Evolutionary conservation across 2,888 invertebrate species (phyloP), one percentile per base, ranked within the genome.

Genomic region (Drosophila melanosoma): DNA sequence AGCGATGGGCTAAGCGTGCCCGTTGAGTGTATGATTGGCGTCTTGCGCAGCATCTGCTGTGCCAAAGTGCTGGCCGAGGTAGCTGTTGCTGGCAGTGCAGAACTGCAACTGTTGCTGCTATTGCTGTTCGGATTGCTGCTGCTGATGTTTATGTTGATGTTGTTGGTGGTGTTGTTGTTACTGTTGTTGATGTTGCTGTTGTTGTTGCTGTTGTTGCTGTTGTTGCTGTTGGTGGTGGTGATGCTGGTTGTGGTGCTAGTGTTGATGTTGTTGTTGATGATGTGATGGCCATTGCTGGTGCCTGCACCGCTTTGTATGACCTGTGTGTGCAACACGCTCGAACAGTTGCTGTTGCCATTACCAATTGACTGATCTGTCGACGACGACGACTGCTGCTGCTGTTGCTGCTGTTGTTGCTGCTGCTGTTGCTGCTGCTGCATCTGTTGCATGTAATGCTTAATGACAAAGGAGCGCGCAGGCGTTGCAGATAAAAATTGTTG

Each of bases 371-470:
- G 83, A 36, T 77, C 72, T 32, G 57, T 17, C 15, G 45, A 36
- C 51, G 10, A 15, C 3, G 42, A 40, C 42, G 69, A 23, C 87
- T 90, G 79, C 48, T 63, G 76, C 48, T 67, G 74, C 36, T 81
- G 83, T 33, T 69, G 77, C 1, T 45, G 45, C 42, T 29, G 29
- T 1, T 29, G 29, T 5, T 29, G 29, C 52, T 81, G 71, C 26
- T 54, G 69, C 90, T 91, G 76, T 89, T 92, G 76, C 89, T 91
- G 59, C 87, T 90, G 79, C 91, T 87, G 79, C 23, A 81, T 86
- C 67, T 90, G 91, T 74, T 91, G 91, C 90, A 92, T 86, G 66
- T 92, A 93, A 72, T 92, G 93, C 74, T 93, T 92, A 52, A 93
- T 91, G 80, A 92, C 92, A 85, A 93, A 89, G 54, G 88, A 89